These are phyloP conservation scores for Ophion slaviceki DNA, from an alignment of 2,888 invertebrate genomes.

Conservation along the genomic window DNA sequence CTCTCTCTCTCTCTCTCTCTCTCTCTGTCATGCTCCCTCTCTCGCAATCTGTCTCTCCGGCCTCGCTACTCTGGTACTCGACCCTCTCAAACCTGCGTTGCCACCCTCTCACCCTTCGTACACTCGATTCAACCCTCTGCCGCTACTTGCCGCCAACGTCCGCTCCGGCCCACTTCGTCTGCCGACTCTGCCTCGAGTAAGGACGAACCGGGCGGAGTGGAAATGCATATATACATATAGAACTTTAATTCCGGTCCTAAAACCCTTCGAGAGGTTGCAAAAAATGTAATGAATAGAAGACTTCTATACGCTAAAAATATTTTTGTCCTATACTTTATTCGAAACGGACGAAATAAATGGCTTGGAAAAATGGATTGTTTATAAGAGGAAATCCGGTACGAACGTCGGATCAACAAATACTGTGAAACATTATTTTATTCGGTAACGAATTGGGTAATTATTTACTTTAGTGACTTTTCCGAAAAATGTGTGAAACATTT, in stretches of 20 bases:
- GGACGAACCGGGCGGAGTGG: conserved; percentile 2
- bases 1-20: conserved; percentile 71
- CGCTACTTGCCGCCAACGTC: conserved; percentile 55
- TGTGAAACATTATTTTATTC: too few relatives aligned
- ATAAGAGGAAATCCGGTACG: too few relatives aligned
- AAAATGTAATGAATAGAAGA: neutral
- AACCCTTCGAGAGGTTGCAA: conserved; percentile 1
- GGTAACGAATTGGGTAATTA: neutral
- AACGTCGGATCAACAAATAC: too few relatives aligned
- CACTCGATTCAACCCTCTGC: conserved; percentile 65
- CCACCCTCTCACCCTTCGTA: conserved; percentile 56
- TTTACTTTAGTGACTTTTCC: too few relatives aligned
- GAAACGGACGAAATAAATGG: neutral
- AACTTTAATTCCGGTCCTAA: conserved; percentile 1
- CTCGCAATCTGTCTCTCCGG: conserved; percentile 70
- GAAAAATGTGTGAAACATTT: too few relatives aligned
- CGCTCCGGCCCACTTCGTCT: conserved; percentile 48
- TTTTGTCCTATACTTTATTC: neutral
- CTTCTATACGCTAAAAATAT: neutral
- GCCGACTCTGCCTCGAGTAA: conserved; percentile 31
- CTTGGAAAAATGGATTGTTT: too few relatives aligned
- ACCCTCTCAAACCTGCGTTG: conserved; percentile 61
- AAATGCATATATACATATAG: conserved; percentile 4
- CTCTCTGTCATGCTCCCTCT: conserved; percentile 65
- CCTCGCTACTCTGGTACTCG: conserved; percentile 72